phyloP scores from a whole-genome alignment of 2,797 vertebrate genomes.

The Pogonophryne albipinna region DNA sequence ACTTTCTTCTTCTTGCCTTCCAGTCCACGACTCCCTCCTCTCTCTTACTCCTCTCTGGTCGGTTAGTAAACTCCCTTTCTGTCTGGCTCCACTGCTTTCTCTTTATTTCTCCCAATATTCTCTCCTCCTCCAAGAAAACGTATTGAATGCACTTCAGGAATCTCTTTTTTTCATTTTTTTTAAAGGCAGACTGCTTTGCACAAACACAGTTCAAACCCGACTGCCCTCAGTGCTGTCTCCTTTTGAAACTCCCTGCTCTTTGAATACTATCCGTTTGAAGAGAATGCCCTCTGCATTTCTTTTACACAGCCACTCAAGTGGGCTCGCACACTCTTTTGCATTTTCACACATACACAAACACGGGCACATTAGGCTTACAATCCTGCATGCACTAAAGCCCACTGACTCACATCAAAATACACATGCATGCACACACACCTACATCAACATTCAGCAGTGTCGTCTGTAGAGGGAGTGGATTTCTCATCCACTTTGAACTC shows the following conservation, averaged over 20 bases:
- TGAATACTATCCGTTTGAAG: constrained; percentile 79
- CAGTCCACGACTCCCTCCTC: constrained; percentile 33
- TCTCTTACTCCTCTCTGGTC: constrained; percentile 25
- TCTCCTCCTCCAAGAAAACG: constrained; percentile 56
- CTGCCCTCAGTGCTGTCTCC: constrained; percentile 80
- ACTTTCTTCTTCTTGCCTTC: constrained; percentile 33
- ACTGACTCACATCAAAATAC: not conserved
- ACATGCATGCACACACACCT: constrained; percentile 6
- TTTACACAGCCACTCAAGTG: constrained; percentile 64
- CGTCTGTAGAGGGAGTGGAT: constrained; percentile 16
- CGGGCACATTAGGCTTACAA: constrained; percentile 12
- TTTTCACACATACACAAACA: constrained; percentile 23
- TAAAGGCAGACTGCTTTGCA: constrained; percentile 62
- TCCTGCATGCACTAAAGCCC: not conserved
- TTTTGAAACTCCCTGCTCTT: constrained; percentile 80
- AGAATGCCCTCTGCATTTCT: constrained; percentile 78
- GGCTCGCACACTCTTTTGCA: constrained; percentile 30
- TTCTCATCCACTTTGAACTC: constrained; percentile 38
- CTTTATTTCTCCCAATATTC: constrained; percentile 62
- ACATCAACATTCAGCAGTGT: constrained; percentile 5
- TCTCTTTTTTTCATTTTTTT: constrained; percentile 49
- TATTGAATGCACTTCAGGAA: constrained; percentile 68
- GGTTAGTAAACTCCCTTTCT: constrained; percentile 32
- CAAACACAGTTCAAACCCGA: constrained; percentile 81
- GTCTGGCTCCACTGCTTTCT: constrained; percentile 43